Base-by-base conservation (phyloP, 2,113 vertebrate species). In the Sarotherodon lohbergeri region DNA sequence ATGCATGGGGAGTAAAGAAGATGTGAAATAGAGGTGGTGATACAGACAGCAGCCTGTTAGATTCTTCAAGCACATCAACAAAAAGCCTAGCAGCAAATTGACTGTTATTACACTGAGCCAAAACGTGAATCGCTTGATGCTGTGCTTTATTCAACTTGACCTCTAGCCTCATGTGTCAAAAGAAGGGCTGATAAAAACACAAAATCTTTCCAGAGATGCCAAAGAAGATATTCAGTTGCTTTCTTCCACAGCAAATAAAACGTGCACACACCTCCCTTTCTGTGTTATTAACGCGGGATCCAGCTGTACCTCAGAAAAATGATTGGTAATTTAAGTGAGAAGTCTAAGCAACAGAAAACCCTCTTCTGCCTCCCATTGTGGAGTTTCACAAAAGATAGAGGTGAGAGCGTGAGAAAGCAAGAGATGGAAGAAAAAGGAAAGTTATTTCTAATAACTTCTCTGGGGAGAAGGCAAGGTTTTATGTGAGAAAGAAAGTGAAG, bases 391-490 rank as follows among this genome's bases (percentile, higher is more conserved):
- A 83, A 43, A 46, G 34, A 9, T 19, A 82, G 39, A 9, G 46
- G 13, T 34, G 13, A 57, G 41, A 46, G 46, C 6, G 4, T 13
- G 7, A 39, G 10, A 78, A 50, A 19, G 2, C 41, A 27, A 80
- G 32, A 68, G 8, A 19, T 59, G 19, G 46, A 2, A 36, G 22
- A 86, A 10, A 54, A 78, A 12, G 61, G 19, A 55, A 73, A 89
- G 46, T 34, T 12, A 88, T 89, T 87, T 90, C 5, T 50, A 59
- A 81, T 59, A 80, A 87, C 46, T 90, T 90, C 43, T 80, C 66
- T 32, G 11, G 73, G 73, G 76, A 87, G 82, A 89, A 56, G 85
- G 85, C 1, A 2, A 78, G 34, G 29, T 36, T 86, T 34, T 80
- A 27, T 39, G 43, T 22, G 41, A 19, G 82, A 48, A 29, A 48